A percentile compares a stretch with the other conserved stretches of the same genome.
These are phyloP conservation scores for Pogoniulus pusillus DNA, from an alignment of 2,797 vertebrate species.

Conservation along the genomic window DNA sequence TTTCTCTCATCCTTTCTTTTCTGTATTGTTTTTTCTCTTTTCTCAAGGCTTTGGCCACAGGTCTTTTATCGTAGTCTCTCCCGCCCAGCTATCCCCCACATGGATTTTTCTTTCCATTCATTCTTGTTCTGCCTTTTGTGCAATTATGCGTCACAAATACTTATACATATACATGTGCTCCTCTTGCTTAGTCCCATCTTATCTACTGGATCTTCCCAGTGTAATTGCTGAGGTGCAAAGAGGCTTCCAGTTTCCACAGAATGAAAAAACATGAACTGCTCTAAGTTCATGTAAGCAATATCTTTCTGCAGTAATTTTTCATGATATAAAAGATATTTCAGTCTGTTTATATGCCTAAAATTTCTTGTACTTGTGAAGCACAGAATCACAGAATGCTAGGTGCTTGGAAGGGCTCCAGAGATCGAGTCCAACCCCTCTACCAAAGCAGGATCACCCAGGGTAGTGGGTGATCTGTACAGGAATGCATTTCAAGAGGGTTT, in stretches of 20 bases:
- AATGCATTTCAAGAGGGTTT: too few relatives aligned
- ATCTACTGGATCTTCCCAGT: not conserved
- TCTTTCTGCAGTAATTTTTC: not conserved
- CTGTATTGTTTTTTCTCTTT: not conserved
- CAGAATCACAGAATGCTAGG: too few relatives aligned
- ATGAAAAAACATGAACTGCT: not conserved
- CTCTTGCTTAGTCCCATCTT: not conserved
- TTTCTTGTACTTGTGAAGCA: not conserved
- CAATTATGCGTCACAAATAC: not conserved
- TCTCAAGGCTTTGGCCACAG: not conserved
- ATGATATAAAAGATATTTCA: not conserved
- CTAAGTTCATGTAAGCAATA: not conserved
- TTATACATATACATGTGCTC: not conserved
- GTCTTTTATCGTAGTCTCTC: not conserved
- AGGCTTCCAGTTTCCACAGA: not conserved
- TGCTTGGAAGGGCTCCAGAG: too few relatives aligned
- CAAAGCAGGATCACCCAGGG: too few relatives aligned
- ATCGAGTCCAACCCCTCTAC: too few relatives aligned
- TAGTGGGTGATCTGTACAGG: too few relatives aligned
- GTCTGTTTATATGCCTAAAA: not conserved
- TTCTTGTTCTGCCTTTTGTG: not conserved
- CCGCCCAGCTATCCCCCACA: accelerated
- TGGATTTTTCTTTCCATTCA: not conserved
- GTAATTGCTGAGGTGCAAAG: not conserved
- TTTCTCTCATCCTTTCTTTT: not conserved